These are phyloP conservation scores for Drosophila funebris DNA, from an alignment of 1,140 invertebrate species.

Conservation along the genomic window DNA sequence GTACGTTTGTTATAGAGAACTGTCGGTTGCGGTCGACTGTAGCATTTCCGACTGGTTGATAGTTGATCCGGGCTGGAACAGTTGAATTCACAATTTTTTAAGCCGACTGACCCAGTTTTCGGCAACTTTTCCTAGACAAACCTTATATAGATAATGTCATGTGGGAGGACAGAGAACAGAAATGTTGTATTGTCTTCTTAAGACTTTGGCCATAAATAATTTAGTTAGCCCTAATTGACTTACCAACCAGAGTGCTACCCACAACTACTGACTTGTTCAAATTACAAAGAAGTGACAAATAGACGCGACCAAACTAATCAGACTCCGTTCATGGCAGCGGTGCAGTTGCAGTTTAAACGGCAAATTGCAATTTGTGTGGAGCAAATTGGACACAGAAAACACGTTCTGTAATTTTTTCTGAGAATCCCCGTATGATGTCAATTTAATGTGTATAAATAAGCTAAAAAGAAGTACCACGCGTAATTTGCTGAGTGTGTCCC, in stretches of 20 bases:
- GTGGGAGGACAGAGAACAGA: constrained; percentile 21
- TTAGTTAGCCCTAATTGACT: constrained; percentile 56
- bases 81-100: too few species aligned
- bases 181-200: constrained; percentile 16
- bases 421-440: background rate
- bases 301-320: constrained; percentile 42
- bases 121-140: background rate
- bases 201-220: constrained; percentile 60
- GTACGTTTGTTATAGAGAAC: too few species aligned
- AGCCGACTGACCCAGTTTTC: too few species aligned
- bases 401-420: too few species aligned
- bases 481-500: background rate
- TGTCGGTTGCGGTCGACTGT: too few species aligned
- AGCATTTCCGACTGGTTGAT: too few species aligned
- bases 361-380: constrained; percentile 50
- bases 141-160: constrained; percentile 20
- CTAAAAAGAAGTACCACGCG: background rate
- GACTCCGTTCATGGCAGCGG: constrained; percentile 4
- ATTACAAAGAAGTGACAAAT: constrained; percentile 16
- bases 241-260: constrained; percentile 4
- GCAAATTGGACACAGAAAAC: constrained; percentile 34
- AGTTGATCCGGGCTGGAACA: too few species aligned
- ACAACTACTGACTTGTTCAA: constrained; percentile 9
- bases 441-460: constrained; percentile 26
- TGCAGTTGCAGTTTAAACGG: constrained; percentile 13